A percentile compares a stretch with the other conserved stretches of the same genome.
Evolutionary conservation across 2,888 invertebrate species (phyloP).

Genomic region (Brachypterus glaber): DNA sequence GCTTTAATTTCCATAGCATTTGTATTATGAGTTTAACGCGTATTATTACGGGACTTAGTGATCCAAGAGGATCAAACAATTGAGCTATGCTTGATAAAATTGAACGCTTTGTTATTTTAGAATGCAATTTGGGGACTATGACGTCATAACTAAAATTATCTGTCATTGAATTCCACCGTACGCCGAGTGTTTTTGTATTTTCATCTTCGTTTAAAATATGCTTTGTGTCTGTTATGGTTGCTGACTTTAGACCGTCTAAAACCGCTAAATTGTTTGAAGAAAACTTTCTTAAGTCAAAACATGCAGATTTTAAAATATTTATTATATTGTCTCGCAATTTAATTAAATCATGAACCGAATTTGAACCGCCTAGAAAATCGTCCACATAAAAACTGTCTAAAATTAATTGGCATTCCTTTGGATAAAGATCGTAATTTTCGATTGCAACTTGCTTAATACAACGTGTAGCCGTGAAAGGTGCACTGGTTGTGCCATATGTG

Average conservation of each 20-base stretch:
- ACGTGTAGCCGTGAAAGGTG: constrained; percentile 13
- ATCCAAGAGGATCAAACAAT: constrained; percentile 6
- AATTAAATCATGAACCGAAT: constrained; percentile 3
- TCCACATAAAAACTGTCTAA: constrained; percentile 9
- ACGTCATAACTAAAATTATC: constrained; percentile 5
- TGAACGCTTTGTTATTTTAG: constrained; percentile 1
- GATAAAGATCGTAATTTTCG: constrained; percentile 7
- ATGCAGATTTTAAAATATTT: not conserved
- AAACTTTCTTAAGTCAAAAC: constrained; percentile 9
- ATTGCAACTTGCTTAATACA: constrained; percentile 9
- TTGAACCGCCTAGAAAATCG: constrained; percentile 10
- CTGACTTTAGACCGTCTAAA: not conserved
- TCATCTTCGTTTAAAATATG: constrained; percentile 4
- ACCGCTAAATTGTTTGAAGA: constrained; percentile 5
- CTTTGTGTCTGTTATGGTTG: not conserved
- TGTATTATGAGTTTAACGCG: not conserved
- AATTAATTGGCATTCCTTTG: constrained; percentile 3
- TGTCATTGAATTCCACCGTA: constrained; percentile 4
- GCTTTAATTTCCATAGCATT: too few species aligned
- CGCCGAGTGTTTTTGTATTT: constrained; percentile 10
- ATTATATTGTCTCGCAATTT: constrained; percentile 9
- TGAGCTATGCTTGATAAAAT: constrained; percentile 7
- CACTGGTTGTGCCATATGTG: constrained; percentile 16
- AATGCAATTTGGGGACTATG: not conserved
- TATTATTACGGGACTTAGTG: not conserved